Evolutionary conservation across 2,888 invertebrate species (phyloP).

Genomic region (Pelosia muscerda): DNA sequence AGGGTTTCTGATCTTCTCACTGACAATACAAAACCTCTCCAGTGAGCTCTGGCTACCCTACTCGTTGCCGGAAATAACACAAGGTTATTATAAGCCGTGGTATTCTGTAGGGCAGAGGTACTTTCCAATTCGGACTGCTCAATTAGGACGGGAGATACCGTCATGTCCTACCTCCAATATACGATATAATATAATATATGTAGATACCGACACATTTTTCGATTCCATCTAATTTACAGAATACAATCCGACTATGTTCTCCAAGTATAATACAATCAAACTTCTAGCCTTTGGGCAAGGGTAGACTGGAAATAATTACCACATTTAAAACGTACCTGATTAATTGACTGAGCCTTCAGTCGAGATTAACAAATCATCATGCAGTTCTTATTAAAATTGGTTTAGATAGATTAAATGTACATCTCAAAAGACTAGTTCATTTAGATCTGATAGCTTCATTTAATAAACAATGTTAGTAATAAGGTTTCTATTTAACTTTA

Average conservation of each 20-base stretch:
- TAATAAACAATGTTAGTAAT: constrained; percentile 7
- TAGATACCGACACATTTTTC: neutral
- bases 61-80: no score
- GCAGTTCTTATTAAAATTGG: constrained; percentile 9
- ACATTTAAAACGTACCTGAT: neutral
- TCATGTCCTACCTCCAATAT: neutral
- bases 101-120: no score
- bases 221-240: neutral
- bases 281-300: neutral
- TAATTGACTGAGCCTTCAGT: neutral
- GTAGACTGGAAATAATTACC: neutral
- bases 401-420: neutral
- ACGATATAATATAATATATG: no score
- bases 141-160: no score
- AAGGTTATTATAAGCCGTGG: no score
- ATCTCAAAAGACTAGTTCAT: constrained; percentile 9
- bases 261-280: neutral
- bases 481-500: neutral
- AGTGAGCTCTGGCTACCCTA: no score
- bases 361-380: constrained; percentile 2
- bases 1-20: no score
- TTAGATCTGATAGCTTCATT: constrained; percentile 6
- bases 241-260: neutral
- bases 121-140: no score
- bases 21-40: no score